A percentile compares a stretch with the other conserved stretches of the same genome.
Evolutionary conservation across 2,797 vertebrate species (phyloP).

Genomic region (Gallinago nigripennis): DNA sequence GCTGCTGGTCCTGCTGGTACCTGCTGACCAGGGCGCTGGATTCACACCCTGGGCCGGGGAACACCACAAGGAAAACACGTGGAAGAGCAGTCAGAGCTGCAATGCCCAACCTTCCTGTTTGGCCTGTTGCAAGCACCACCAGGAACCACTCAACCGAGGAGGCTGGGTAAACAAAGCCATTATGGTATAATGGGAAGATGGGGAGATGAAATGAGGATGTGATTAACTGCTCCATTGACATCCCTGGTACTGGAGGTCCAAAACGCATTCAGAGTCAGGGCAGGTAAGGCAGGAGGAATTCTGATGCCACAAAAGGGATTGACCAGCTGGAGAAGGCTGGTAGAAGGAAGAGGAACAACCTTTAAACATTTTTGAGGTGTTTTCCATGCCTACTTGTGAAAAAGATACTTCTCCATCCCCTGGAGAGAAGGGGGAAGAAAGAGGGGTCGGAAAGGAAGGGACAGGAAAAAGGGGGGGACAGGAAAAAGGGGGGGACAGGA

Average conservation of each 20-base stretch:
- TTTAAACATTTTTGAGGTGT: not conserved
- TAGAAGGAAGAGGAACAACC: not conserved
- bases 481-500: too few relatives aligned
- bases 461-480: too few relatives aligned
- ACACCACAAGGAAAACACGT: not conserved
- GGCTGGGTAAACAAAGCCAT: slow-evolving; percentile 41
- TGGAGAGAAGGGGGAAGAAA: too few relatives aligned
- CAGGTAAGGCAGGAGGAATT: not conserved
- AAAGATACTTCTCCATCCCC: not conserved
- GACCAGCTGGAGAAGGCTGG: not conserved
- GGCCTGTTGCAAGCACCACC: not conserved
- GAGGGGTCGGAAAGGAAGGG: too few relatives aligned
- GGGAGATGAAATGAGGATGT: not conserved
- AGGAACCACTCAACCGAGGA: not conserved
- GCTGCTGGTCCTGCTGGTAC: not conserved
- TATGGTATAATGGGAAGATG: not conserved
- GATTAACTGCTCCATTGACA: not conserved
- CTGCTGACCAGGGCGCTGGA: not conserved
- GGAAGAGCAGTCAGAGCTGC: not conserved
- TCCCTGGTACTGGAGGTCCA: not conserved
- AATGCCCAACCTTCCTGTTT: not conserved
- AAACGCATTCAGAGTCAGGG: not conserved
- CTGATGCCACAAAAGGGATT: not conserved
- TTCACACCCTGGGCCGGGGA: not conserved
- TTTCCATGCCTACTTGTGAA: not conserved